phyloP scores from a whole-genome alignment of 2,888 invertebrate genomes.

The Ornithoptera priamus region DNA sequence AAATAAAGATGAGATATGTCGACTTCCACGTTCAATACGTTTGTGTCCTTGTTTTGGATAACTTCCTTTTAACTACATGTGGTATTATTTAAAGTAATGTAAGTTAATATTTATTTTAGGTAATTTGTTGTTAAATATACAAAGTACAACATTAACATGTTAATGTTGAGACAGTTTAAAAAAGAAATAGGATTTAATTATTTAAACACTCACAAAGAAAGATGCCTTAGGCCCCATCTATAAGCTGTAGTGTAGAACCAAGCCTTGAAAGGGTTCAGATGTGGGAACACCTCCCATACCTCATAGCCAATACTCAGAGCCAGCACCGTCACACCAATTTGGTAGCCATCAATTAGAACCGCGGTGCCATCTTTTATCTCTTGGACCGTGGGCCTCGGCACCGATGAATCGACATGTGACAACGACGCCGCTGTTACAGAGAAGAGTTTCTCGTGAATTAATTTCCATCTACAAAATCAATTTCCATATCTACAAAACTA shows the following conservation, averaged over 20 bases:
- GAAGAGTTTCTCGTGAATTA: not conserved
- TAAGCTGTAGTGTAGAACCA: constrained; percentile 29
- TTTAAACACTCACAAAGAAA: constrained; percentile 17
- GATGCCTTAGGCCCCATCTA: constrained; percentile 22
- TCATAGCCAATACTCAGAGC: constrained; percentile 8
- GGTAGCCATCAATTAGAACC: constrained; percentile 17
- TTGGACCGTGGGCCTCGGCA: not conserved
- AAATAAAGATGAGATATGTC: too few species aligned
- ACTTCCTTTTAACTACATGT: too few species aligned
- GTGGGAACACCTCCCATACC: constrained; percentile 13
- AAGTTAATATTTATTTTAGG: too few species aligned
- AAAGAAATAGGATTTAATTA: not conserved
- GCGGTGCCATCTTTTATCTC: constrained; percentile 8
- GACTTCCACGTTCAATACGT: too few species aligned
- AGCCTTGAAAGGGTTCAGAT: constrained; percentile 19
- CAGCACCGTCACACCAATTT: constrained; percentile 12
- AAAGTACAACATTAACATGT: too few species aligned
- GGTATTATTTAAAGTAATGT: too few species aligned
- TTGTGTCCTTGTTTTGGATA: too few species aligned
- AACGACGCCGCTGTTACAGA: not conserved
- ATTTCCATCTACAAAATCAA: not conserved
- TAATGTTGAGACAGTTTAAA: not conserved
- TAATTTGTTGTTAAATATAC: too few species aligned
- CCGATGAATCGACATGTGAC: not conserved
- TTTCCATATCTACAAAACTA: too few species aligned